Evolutionary conservation across 2,888 invertebrate species (phyloP).

Genomic region (Sicus ferrugineus): DNA sequence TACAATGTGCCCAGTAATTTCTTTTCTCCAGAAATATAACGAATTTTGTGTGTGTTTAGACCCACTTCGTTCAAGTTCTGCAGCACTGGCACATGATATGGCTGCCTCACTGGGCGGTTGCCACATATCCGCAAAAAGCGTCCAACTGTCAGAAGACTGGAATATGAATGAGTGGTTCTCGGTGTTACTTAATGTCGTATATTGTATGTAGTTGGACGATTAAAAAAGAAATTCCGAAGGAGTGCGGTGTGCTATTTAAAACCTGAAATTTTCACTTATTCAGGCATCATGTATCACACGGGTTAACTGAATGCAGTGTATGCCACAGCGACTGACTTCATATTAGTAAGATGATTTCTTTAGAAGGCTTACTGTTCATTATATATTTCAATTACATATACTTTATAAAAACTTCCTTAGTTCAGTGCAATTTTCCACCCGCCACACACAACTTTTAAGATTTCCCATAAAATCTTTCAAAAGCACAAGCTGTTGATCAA

Average conservation of each 20-base stretch:
- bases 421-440: slow-evolving; percentile 15
- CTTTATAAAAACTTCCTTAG: not conserved
- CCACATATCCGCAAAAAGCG: slow-evolving; percentile 22
- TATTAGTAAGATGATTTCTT: too few relatives aligned
- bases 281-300: too few relatives aligned
- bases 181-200: not conserved
- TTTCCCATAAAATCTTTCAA: not conserved
- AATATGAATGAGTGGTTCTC: slow-evolving; percentile 21
- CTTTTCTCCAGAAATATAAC: slow-evolving; percentile 4
- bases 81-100: not conserved
- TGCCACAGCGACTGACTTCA: too few relatives aligned
- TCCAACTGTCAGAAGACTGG: slow-evolving; percentile 26
- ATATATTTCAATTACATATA: not conserved
- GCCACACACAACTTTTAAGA: slow-evolving; percentile 1
- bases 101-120: slow-evolving; percentile 16
- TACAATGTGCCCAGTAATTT: not conserved
- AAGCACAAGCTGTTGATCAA: not conserved
- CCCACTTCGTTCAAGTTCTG: not conserved
- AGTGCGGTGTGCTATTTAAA: too few relatives aligned
- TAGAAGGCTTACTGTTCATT: too few relatives aligned
- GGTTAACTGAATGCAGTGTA: too few relatives aligned
- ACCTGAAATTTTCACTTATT: too few relatives aligned
- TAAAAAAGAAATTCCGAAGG: not conserved
- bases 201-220: not conserved
- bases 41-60: slow-evolving; percentile 1